Evolutionary conservation across 2,113 vertebrate species (phyloP).

Genomic region (Uria lomvia): DNA sequence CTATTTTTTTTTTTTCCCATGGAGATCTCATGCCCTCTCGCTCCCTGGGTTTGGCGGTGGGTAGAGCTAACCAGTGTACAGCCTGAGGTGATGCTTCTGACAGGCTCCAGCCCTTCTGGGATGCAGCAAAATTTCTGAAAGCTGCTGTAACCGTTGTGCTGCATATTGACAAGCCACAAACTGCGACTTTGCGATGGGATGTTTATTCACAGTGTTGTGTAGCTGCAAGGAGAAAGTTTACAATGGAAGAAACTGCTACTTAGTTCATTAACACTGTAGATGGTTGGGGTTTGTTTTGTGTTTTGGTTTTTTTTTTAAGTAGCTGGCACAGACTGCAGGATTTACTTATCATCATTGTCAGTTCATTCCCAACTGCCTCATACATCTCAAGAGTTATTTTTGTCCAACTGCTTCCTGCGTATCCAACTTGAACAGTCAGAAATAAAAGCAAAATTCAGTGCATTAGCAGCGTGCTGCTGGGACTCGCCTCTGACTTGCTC

Average conservation of each 20-base stretch:
- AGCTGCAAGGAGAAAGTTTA: background rate
- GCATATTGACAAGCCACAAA: background rate
- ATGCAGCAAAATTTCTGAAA: background rate
- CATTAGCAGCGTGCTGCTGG: background rate
- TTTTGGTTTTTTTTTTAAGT: background rate
- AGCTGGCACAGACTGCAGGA: background rate
- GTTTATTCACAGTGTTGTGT: background rate
- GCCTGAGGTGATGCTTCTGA: background rate
- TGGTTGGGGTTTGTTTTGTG: too few relatives aligned
- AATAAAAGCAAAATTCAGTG: background rate
- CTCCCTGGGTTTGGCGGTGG: background rate
- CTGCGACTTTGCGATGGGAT: accelerated
- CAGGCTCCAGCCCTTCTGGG: background rate
- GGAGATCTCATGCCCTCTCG: accelerated
- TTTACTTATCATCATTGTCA: background rate
- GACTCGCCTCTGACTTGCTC: background rate
- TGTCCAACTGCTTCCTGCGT: background rate
- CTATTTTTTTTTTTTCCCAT: background rate
- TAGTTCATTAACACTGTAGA: background rate
- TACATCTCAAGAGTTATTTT: background rate
- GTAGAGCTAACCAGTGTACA: background rate
- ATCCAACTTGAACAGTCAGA: background rate
- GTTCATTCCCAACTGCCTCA: background rate
- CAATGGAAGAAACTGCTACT: background rate
- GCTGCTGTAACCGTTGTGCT: accelerated